Evolutionary conservation across 2,797 vertebrate genomes (phyloP).

Genomic region (Halcyon badia): DNA sequence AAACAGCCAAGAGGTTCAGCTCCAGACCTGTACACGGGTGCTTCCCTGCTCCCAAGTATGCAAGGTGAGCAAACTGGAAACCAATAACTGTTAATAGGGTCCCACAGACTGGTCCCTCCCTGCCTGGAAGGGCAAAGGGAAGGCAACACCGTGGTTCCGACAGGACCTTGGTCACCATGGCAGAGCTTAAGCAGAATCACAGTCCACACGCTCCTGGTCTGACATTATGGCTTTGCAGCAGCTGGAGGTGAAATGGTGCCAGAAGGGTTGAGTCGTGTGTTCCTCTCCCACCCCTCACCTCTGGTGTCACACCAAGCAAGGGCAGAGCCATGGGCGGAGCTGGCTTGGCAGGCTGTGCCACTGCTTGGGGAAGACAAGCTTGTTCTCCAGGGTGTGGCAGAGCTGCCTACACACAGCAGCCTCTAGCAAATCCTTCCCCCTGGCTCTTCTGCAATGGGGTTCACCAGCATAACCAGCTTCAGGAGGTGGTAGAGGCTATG

Average conservation of each 20-base stretch:
- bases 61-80: not conserved
- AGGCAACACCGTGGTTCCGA: not conserved
- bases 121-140: not conserved
- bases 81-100: not conserved
- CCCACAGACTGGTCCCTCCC: not conserved
- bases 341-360: not conserved
- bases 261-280: not conserved
- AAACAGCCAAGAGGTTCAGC: not conserved
- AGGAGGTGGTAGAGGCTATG: not conserved
- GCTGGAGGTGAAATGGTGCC: not conserved
- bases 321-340: not conserved
- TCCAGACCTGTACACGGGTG: not conserved
- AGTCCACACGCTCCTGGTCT: rapidly evolving
- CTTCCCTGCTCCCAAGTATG: not conserved
- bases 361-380: not conserved
- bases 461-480: not conserved
- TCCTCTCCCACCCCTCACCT: not conserved
- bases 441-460: not conserved
- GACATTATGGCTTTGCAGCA: not conserved
- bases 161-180: not conserved
- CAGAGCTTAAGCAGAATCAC: not conserved
- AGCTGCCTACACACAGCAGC: not conserved
- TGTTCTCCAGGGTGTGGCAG: not conserved
- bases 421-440: not conserved
- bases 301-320: not conserved